A percentile compares a stretch with the other conserved stretches of the same genome.
These are phyloP conservation scores for Macrotrachela quadricornifera DNA, from an alignment of 1,140 invertebrate genomes.

Conservation along the genomic window DNA sequence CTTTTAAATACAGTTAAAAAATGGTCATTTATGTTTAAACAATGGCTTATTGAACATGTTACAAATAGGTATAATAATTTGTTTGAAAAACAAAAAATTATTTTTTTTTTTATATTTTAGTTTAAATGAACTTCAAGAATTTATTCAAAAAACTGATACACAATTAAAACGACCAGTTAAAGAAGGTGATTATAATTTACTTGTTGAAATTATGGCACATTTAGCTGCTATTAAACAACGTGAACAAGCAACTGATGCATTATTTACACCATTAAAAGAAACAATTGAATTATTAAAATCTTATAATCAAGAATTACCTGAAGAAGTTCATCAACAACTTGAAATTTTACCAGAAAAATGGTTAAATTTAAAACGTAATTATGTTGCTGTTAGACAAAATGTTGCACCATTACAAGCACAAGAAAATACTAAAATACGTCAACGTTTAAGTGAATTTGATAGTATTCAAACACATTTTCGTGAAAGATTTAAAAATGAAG, in stretches of 20 bases:
- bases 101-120: conserved; percentile 5
- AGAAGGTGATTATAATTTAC: conserved; percentile 33
- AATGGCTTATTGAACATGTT: conserved; percentile 68
- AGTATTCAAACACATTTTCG: conserved; percentile 49
- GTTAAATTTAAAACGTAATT: conserved; percentile 57
- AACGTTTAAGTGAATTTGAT: conserved; percentile 57
- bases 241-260: conserved; percentile 40
- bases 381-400: conserved; percentile 60
- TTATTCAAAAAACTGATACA: conserved; percentile 38
- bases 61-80: conserved; percentile 38
- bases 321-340: conserved; percentile 33
- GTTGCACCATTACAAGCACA: conserved; percentile 65
- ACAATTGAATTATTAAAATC: conserved; percentile 34
- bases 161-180: conserved; percentile 39
- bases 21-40: conserved; percentile 86
- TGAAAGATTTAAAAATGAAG: conserved; percentile 43
- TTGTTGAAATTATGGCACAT: conserved; percentile 34
- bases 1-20: conserved; percentile 40
- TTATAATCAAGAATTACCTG: conserved; percentile 35
- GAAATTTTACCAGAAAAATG: conserved; percentile 58
- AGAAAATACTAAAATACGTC: conserved; percentile 57
- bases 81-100: too few relatives aligned
- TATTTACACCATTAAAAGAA: conserved; percentile 72
- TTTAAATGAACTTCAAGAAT: conserved; percentile 36
- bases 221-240: conserved; percentile 33